Base-by-base conservation (phyloP, 2,797 vertebrate species). In the Podarcis lilfordi region DNA sequence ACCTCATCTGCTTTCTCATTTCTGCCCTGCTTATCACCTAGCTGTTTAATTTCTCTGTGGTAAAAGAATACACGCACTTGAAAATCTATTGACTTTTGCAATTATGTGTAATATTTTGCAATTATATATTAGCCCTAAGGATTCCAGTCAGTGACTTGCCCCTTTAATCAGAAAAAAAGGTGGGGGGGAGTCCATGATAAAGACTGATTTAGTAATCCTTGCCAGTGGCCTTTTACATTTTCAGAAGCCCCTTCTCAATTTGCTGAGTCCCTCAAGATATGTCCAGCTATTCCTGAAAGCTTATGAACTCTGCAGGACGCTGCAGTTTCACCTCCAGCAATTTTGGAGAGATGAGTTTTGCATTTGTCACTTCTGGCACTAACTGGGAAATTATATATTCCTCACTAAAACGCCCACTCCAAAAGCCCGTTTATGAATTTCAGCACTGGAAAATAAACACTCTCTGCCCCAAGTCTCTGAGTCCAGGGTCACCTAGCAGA, bases 31-130 rank as follows among this genome's bases (percentile, higher is more conserved):
- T 17, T 89, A 0, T 80, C 19, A 87, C 2, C 5, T 64, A 32
- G 77, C 25, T 61, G 0, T 2, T 89, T 59, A 0, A 7, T 72
- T 92, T 93, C 21, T 93, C 75, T 77, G 32, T 89, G 86, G 8
- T 87, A 29, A 4, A 91, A 84, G 23, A 79, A 59, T 59, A 76
- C 3, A 83, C 9, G 90, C 37, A 88, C n/a, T 89, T 86, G 19
- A 78, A 82, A 91, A 81, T 90, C 23, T 71, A 0, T 66, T 86
- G 2, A 84, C 27, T 86, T 90, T 88, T 32, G 40, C 0, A 9
- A 82, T 88, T 93, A 86, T 11, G 32, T 87, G 89, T 91, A 89
- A 83, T 88, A 83, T 86, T 89, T 88, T 35, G 40, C 0, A 9
- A 84, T 88, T 92, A 86, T 13, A 32, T 88, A 89, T 91, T 89